A percentile compares a stretch with the other conserved stretches of the same genome.
Evolutionary conservation across 2,797 vertebrate genomes (phyloP).

Genomic region (Coracias cyanogaster): DNA sequence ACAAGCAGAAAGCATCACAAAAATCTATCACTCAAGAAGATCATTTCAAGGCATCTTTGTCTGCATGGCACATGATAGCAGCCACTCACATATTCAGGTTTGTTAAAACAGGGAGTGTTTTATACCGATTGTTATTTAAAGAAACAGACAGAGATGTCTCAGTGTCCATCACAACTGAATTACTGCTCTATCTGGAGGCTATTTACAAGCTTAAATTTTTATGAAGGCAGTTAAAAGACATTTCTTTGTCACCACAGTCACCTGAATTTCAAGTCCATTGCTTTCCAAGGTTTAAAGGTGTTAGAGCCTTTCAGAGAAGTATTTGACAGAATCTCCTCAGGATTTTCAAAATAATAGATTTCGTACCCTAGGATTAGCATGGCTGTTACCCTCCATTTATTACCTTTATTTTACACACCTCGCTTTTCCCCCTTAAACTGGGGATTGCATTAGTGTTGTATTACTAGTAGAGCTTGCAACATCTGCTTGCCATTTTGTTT

Average conservation of each 20-base stretch:
- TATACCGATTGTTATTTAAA: neutral
- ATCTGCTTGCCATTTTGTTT: neutral
- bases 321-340: neutral
- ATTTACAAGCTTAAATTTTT: neutral
- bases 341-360: neutral
- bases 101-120: neutral
- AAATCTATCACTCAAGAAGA: neutral
- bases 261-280: neutral
- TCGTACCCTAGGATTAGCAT: neutral
- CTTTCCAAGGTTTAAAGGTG: neutral
- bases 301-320: neutral
- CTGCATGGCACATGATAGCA: neutral
- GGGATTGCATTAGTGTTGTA: neutral
- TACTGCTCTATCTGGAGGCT: neutral
- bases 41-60: conserved; percentile 2
- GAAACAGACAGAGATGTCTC: neutral
- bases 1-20: neutral
- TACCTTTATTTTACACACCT: neutral
- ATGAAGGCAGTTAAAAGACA: conserved; percentile 3
- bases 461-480: neutral
- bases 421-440: neutral
- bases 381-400: neutral
- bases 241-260: neutral
- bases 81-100: neutral
- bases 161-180: neutral